A percentile compares a stretch with the other conserved stretches of the same genome.
These are phyloP conservation scores for Perizoma flavofasciatum DNA, from an alignment of 2,888 invertebrate species.

Conservation along the genomic window DNA sequence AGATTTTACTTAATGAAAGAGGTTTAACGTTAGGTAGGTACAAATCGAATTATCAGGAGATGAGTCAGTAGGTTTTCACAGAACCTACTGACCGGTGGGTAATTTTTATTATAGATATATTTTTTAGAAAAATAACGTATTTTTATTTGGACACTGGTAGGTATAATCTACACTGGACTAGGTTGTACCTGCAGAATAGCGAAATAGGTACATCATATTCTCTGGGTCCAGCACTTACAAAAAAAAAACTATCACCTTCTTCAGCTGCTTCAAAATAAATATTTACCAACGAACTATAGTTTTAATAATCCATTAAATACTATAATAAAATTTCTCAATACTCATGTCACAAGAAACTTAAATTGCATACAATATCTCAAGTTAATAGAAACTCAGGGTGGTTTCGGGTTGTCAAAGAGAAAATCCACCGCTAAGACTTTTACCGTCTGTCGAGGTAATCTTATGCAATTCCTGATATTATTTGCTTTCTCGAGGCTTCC, in stretches of 20 bases:
- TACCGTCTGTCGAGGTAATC: conserved; percentile 29
- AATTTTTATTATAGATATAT: background rate
- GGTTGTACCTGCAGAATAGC: no score
- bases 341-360: conserved; percentile 2
- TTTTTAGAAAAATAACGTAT: no score
- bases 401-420: conserved; percentile 25
- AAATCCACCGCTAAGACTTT: conserved; percentile 23
- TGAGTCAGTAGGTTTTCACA: background rate
- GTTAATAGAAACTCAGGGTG: conserved; percentile 15
- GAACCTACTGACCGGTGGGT: background rate
- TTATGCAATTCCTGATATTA: conserved; percentile 28
- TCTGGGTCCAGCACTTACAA: background rate
- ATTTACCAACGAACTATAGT: no score
- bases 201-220: no score
- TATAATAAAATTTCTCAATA: no score
- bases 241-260: no score
- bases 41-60: background rate
- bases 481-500: conserved; percentile 23
- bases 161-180: no score
- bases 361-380: conserved; percentile 10
- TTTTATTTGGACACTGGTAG: no score
- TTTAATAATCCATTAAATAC: no score
- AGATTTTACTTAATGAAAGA: conserved; percentile 1
- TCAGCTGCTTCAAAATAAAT: no score
- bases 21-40: conserved; percentile 7